A percentile compares a stretch with the other conserved stretches of the same genome.
Evolutionary conservation across 2,888 invertebrate genomes (phyloP).

Genomic region (Cheilosia vernalis): DNA sequence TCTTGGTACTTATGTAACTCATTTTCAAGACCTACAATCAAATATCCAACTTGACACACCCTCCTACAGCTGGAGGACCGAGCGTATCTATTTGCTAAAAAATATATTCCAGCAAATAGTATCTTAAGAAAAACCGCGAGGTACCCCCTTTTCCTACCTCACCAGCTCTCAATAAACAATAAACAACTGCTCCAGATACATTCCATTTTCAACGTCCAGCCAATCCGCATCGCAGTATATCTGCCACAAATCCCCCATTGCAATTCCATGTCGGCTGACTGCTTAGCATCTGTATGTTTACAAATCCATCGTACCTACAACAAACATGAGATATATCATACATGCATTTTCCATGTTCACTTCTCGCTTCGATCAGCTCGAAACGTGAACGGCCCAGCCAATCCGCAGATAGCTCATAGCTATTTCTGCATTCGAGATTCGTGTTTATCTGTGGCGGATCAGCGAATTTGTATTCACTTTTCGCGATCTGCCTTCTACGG

Average conservation of each 20-base stretch:
- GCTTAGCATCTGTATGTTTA: constrained; percentile 60
- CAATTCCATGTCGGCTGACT: constrained; percentile 63
- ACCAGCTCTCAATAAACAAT: not conserved
- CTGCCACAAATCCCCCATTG: constrained; percentile 63
- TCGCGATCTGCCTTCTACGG: constrained; percentile 54
- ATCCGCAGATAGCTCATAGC: constrained; percentile 66
- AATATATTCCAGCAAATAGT: too few species aligned
- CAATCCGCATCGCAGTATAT: constrained; percentile 52
- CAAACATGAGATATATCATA: constrained; percentile 49
- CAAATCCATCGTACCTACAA: constrained; percentile 37
- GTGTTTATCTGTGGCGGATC: constrained; percentile 39
- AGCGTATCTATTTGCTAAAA: too few species aligned
- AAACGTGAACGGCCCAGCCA: constrained; percentile 34
- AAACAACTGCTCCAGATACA: constrained; percentile 32
- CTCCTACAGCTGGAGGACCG: too few species aligned
- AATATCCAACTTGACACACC: too few species aligned
- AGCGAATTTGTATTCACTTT: constrained; percentile 59
- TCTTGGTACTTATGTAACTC: too few species aligned
- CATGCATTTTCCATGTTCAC: constrained; percentile 71
- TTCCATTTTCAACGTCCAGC: constrained; percentile 35
- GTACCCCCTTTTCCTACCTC: too few species aligned
- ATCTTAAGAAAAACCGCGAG: too few species aligned
- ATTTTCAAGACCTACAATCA: too few species aligned
- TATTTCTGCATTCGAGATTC: constrained; percentile 46
- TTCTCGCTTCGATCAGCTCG: constrained; percentile 58